Conservation (phyloP, 1,140 invertebrate species). For the Lamellibrachia luymesi region DNA sequence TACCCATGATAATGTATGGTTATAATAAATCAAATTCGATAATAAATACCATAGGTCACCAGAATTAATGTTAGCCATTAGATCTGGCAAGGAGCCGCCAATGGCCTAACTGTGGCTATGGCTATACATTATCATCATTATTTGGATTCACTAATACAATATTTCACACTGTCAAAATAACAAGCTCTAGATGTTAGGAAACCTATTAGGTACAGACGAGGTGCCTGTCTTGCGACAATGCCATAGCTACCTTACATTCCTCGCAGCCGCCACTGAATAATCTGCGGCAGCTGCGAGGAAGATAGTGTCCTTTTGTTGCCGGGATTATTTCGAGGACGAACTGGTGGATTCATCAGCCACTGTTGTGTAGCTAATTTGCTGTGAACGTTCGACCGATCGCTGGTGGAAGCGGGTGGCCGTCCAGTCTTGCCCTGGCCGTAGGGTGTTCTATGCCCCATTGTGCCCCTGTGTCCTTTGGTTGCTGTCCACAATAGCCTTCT, state of each 20-base stretch:
- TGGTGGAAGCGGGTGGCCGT: not conserved
- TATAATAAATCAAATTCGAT: not conserved
- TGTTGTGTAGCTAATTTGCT: not conserved
- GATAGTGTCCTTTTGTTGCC: not conserved
- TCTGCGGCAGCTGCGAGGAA: not conserved
- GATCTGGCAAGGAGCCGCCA: too few relatives aligned
- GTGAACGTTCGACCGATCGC: not conserved
- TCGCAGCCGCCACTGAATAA: not conserved
- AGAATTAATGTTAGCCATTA: too few relatives aligned
- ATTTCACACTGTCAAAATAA: too few relatives aligned
- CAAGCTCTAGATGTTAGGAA: not conserved
- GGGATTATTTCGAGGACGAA: not conserved
- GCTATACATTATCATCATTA: too few relatives aligned
- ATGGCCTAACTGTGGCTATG: too few relatives aligned
- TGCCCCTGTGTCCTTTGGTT: not conserved
- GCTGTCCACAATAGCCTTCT: not conserved
- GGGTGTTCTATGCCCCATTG: not conserved
- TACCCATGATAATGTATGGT: not conserved
- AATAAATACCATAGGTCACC: too few relatives aligned
- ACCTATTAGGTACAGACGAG: not conserved
- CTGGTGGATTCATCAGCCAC: not conserved
- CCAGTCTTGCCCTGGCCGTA: not conserved
- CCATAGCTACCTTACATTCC: not conserved
- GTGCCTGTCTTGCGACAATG: not conserved
- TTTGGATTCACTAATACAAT: not conserved